Evolutionary conservation across 2,113 vertebrate genomes (phyloP).

Genomic region (Polyodon spathula): DNA sequence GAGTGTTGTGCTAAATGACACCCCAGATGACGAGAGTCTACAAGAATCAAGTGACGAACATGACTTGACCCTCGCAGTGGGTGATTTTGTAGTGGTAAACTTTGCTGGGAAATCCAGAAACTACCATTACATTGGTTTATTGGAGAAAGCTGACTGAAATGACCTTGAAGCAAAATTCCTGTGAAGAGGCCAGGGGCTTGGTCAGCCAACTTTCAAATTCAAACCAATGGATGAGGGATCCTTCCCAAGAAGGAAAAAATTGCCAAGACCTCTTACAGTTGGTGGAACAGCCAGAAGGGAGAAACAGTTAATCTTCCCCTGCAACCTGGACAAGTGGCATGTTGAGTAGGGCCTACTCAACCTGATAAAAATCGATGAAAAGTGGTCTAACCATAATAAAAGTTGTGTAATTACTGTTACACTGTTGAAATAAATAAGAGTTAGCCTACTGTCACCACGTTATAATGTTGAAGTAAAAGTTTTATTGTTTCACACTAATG

Average conservation of each 20-base stretch:
- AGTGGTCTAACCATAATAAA: too few species aligned
- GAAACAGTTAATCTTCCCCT: slow-evolving; percentile 14
- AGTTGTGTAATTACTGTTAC: too few species aligned
- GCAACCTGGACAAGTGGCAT: too few species aligned
- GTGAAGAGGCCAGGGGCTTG: slow-evolving; percentile 1
- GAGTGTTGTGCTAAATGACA: slow-evolving; percentile 17
- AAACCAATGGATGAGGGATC: slow-evolving; percentile 15
- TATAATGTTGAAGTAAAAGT: too few species aligned
- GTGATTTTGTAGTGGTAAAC: slow-evolving; percentile 14
- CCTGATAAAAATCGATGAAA: too few species aligned
- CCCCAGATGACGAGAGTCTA: slow-evolving; percentile 16
- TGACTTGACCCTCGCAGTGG: slow-evolving; percentile 13
- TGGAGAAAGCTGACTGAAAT: slow-evolving; percentile 12
- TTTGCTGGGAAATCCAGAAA: slow-evolving; percentile 13
- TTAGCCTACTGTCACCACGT: too few species aligned
- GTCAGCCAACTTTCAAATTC: slow-evolving; percentile 17
- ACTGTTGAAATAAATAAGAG: too few species aligned
- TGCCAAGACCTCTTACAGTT: slow-evolving; percentile 13
- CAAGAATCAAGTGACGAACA: slow-evolving; percentile 17
- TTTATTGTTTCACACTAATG: slow-evolving; percentile 22
- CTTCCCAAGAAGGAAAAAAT: slow-evolving; percentile 5
- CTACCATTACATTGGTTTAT: slow-evolving; percentile 17
- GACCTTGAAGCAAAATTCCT: slow-evolving; percentile 10
- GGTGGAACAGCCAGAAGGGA: slow-evolving; percentile 13
- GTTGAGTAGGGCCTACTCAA: too few species aligned